Conservation (phyloP, 2,888 invertebrate species). For the Idaea dimidiata region DNA sequence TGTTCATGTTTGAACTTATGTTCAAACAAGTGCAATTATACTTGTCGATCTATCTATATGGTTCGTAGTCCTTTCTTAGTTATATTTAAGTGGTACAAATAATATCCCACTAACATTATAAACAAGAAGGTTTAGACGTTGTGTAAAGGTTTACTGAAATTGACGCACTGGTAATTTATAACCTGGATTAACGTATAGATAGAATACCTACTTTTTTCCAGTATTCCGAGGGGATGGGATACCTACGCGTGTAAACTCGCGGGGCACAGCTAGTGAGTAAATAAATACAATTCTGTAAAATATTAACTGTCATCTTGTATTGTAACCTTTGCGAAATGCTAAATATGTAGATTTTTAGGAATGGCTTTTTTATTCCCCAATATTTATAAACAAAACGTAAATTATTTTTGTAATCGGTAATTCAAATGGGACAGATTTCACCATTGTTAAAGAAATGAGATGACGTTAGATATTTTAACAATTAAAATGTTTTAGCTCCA, state of each 20-base stretch:
- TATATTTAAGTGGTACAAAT: not conserved
- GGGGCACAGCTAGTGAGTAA: not conserved
- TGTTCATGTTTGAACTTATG: too few relatives aligned
- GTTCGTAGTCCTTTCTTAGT: not conserved
- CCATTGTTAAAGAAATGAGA: conserved; percentile 55
- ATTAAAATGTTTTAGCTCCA: conserved; percentile 73
- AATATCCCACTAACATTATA: too few relatives aligned
- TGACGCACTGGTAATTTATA: too few relatives aligned
- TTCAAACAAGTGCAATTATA: too few relatives aligned
- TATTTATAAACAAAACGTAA: conserved; percentile 42
- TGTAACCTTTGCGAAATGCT: conserved; percentile 21
- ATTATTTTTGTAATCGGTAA: conserved; percentile 72
- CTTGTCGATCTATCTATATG: not conserved
- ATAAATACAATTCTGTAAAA: not conserved
- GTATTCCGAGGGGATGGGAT: too few relatives aligned
- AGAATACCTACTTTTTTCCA: too few relatives aligned
- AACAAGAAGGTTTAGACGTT: too few relatives aligned
- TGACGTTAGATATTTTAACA: conserved; percentile 63
- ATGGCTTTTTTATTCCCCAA: conserved; percentile 39
- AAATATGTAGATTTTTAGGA: conserved; percentile 22
- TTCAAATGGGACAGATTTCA: conserved; percentile 43
- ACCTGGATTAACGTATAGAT: too few relatives aligned
- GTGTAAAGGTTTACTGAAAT: too few relatives aligned
- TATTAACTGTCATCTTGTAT: conserved; percentile 8
- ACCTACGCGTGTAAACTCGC: too few relatives aligned